These are phyloP conservation scores for Drepanosiphum platanoidis DNA, from an alignment of 2,888 invertebrate genomes.

Conservation along the genomic window DNA sequence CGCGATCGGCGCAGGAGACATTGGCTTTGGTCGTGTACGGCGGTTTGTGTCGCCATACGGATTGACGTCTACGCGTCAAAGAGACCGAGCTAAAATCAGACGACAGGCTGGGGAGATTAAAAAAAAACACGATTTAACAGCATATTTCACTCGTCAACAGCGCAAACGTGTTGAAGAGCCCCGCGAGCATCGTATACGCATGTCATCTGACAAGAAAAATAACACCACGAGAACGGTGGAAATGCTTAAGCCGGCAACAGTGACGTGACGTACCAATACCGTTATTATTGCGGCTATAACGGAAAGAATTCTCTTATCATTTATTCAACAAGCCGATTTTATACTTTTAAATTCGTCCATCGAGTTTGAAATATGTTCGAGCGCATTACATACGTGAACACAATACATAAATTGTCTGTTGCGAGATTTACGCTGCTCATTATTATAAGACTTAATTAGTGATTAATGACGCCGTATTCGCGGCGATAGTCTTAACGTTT, in stretches of 20 bases:
- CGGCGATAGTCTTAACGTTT: too few relatives aligned
- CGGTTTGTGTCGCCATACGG: not conserved
- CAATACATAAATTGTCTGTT: not conserved
- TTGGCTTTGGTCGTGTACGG: not conserved
- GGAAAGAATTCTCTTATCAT: too few relatives aligned
- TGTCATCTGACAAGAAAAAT: not conserved
- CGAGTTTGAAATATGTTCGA: too few relatives aligned
- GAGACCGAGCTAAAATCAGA: not conserved
- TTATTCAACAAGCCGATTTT: not conserved
- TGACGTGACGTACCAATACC: not conserved
- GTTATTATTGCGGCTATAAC: not conserved
- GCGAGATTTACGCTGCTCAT: not conserved
- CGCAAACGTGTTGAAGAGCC: not conserved
- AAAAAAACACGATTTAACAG: constrained; percentile 8
- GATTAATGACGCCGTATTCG: too few relatives aligned
- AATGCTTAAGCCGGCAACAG: not conserved
- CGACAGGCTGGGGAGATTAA: not conserved
- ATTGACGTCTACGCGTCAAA: not conserved
- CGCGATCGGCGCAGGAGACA: not conserved
- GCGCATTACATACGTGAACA: not conserved
- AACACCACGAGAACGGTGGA: not conserved
- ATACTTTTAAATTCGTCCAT: not conserved
- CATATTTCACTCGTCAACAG: not conserved
- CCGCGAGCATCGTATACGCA: not conserved
- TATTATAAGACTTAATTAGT: not conserved